Evolutionary conservation across 1,140 invertebrate genomes (phyloP).

Genomic region (Phymorhynchus buccinoides): DNA sequence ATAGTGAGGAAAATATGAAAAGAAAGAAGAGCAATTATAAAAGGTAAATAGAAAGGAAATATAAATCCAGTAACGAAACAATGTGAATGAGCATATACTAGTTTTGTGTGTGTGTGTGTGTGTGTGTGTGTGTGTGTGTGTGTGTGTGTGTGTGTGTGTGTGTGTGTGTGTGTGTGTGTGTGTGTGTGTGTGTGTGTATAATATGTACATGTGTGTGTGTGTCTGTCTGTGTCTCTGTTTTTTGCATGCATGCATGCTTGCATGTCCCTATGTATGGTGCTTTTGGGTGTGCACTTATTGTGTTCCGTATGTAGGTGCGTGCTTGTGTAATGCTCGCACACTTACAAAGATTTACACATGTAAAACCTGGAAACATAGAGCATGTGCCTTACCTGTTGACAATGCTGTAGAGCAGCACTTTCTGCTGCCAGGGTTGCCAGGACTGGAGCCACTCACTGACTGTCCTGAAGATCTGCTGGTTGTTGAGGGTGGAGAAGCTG

Average conservation of each 20-base stretch:
- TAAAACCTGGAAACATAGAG: background rate
- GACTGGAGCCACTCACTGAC: constrained; percentile 65
- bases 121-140: background rate
- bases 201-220: background rate
- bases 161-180: background rate
- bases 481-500: constrained; percentile 60
- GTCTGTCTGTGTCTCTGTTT: background rate
- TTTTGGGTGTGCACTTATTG: no score
- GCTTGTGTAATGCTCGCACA: background rate
- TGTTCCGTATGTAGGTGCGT: no score
- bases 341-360: background rate
- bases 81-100: background rate
- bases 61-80: no score
- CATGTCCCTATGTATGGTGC: no score
- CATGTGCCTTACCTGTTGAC: constrained; percentile 60
- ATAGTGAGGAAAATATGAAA: no score
- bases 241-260: no score
- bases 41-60: no score
- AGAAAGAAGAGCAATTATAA: no score
- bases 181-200: no score
- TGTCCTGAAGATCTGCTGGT: constrained; percentile 66
- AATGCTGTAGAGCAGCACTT: constrained; percentile 63
- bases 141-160: background rate
- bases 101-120: background rate
- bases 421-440: constrained; percentile 70